These are phyloP conservation scores for Adrianichthys oophorus DNA, from an alignment of 2,797 vertebrate genomes.

Conservation along the genomic window DNA sequence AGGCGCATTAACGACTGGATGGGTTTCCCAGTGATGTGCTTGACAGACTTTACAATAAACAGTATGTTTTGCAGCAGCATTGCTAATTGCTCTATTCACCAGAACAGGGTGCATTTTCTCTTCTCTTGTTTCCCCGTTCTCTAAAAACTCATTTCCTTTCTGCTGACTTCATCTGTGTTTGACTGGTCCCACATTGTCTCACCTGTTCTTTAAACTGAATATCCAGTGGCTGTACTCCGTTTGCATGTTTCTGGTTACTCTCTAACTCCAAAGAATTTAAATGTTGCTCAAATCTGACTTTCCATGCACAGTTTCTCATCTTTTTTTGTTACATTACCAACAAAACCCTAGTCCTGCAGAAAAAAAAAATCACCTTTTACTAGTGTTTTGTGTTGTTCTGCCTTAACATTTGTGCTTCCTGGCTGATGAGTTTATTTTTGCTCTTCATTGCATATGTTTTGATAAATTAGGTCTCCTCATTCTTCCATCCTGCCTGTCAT, in stretches of 20 bases:
- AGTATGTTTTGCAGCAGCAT: neutral
- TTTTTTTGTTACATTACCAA: constrained; percentile 25
- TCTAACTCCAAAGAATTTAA: constrained; percentile 41
- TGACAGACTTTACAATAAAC: neutral
- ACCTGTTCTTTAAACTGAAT: constrained; percentile 33
- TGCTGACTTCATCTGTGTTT: constrained; percentile 54
- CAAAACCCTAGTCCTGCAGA: constrained; percentile 31
- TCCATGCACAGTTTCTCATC: constrained; percentile 28
- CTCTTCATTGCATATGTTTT: constrained; percentile 52
- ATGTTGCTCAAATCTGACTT: constrained; percentile 45
- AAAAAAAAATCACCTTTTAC: constrained; percentile 13
- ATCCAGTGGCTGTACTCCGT: constrained; percentile 50
- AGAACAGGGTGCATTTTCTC: constrained; percentile 33
- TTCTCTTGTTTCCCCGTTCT: constrained; percentile 60
- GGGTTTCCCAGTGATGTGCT: no score
- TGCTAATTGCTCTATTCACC: constrained; percentile 45
- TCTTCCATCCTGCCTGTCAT: constrained; percentile 24
- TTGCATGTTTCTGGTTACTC: constrained; percentile 64
- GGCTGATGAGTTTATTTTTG: constrained; percentile 10
- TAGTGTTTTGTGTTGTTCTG: constrained; percentile 31
- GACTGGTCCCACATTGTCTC: constrained; percentile 37
- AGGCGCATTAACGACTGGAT: constrained; percentile 11
- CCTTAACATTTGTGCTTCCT: constrained; percentile 55
- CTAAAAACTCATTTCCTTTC: constrained; percentile 68
- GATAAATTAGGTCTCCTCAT: constrained; percentile 29